Conservation (phyloP, 2,797 vertebrate species). For the Hydrocynus forskahlii region DNA sequence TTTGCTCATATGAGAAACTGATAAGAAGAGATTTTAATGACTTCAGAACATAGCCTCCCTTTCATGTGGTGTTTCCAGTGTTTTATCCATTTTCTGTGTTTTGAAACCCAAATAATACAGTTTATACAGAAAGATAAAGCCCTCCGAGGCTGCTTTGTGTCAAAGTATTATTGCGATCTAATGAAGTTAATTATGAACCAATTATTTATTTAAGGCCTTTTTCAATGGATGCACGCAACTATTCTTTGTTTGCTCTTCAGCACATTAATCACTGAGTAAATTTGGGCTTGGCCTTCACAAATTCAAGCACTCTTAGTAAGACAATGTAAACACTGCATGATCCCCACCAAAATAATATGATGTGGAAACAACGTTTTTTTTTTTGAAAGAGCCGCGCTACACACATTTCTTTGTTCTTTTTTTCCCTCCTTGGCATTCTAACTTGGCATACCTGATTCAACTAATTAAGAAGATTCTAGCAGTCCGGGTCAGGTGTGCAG, state of each 20-base stretch:
- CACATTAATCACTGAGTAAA: constrained; percentile 73
- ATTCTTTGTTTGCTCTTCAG: constrained; percentile 70
- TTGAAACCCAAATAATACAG: constrained; percentile 25
- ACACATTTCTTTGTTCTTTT: no score
- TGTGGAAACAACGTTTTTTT: not conserved
- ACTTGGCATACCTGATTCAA: no score
- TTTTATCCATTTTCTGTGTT: constrained; percentile 27
- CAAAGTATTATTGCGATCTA: constrained; percentile 46
- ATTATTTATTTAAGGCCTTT: constrained; percentile 60
- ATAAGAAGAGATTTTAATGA: not conserved
- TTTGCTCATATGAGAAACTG: constrained; percentile 19
- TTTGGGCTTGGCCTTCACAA: constrained; percentile 67
- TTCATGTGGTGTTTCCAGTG: constrained; percentile 30
- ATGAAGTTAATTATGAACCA: constrained; percentile 60
- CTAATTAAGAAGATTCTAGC: no score
- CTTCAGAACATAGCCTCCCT: constrained; percentile 3
- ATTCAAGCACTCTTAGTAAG: constrained; percentile 72
- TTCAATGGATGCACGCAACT: constrained; percentile 54
- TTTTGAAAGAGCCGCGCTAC: not conserved
- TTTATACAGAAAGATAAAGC: constrained; percentile 42
- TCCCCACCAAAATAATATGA: constrained; percentile 46
- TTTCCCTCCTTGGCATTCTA: no score
- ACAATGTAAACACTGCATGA: constrained; percentile 74
- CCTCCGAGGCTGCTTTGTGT: constrained; percentile 42
- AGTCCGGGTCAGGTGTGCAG: no score